Conservation (phyloP, 1,140 invertebrate genomes). For the Palaemon carinicauda region DNA sequence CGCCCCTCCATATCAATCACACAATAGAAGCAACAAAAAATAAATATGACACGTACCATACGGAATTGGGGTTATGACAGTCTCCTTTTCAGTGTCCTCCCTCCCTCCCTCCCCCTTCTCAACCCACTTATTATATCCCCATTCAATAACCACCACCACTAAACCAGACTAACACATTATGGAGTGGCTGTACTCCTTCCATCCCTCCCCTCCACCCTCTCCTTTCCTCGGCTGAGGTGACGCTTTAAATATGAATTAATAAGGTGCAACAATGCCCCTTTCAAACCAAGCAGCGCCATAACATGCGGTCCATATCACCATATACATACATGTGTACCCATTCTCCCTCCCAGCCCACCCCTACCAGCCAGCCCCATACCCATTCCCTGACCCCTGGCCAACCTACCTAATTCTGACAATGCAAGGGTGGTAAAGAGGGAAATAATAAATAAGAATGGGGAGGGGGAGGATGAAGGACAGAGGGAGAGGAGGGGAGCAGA, state of each 20-base stretch:
- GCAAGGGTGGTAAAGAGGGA: not conserved
- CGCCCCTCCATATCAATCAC: too few relatives aligned
- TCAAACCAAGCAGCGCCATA: too few relatives aligned
- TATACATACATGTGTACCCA: not conserved
- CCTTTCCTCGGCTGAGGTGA: not conserved
- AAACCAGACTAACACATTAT: too few relatives aligned
- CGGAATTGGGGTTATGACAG: too few relatives aligned
- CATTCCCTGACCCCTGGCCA: not conserved
- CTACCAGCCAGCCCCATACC: not conserved
- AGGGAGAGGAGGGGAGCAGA: not conserved
- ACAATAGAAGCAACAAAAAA: too few relatives aligned
- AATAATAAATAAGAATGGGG: not conserved
- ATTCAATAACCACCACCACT: not conserved
- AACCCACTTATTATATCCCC: not conserved
- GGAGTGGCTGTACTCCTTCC: not conserved
- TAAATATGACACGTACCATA: too few relatives aligned
- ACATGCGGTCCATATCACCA: too few relatives aligned
- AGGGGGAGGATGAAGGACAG: not conserved
- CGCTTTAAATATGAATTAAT: too few relatives aligned
- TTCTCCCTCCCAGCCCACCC: not conserved
- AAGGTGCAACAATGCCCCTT: too few relatives aligned
- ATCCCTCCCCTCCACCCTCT: not conserved
- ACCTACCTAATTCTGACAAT: not conserved
- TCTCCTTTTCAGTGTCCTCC: not conserved
- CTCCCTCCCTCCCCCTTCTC: not conserved